These are phyloP conservation scores for Netelia virgata DNA, from an alignment of 2,888 invertebrate genomes.

Conservation along the genomic window DNA sequence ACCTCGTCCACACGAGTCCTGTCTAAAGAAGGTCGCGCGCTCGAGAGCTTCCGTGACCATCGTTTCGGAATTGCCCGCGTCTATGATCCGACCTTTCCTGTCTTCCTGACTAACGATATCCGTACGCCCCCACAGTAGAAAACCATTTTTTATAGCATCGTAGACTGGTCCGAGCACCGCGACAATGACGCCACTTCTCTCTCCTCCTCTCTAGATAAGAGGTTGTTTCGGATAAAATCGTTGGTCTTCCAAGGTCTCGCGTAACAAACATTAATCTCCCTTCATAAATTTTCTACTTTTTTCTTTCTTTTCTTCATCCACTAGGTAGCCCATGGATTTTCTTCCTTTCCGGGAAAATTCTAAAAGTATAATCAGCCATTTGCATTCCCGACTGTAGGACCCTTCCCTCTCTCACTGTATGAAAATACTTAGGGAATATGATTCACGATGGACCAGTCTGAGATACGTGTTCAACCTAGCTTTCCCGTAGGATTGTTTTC, in stretches of 20 bases:
- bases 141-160: conserved; percentile 53
- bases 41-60: conserved; percentile 60
- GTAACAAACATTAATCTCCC: neutral
- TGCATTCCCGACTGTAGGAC: neutral
- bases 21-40: neutral
- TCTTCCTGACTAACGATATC: conserved; percentile 51
- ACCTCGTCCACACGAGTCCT: conserved; percentile 46
- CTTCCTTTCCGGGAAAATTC: neutral
- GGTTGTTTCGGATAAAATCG: too few species aligned
- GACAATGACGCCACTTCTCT: too few species aligned
- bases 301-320: too few species aligned
- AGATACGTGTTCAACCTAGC: neutral
- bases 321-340: neutral
- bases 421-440: neutral
- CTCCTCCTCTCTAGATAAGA: too few species aligned
- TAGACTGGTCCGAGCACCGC: too few species aligned
- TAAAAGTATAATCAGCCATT: neutral
- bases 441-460: conserved; percentile 1
- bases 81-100: conserved; percentile 39
- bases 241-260: neutral
- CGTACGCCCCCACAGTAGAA: conserved; percentile 9
- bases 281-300: neutral
- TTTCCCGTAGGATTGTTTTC: conserved; percentile 25
- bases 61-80: conserved; percentile 43
- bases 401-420: neutral